Evolutionary conservation across 2,888 invertebrate genomes (phyloP), one percentile per base, ranked within the genome.

Genomic region (Zhuqinia jingwanae): DNA sequence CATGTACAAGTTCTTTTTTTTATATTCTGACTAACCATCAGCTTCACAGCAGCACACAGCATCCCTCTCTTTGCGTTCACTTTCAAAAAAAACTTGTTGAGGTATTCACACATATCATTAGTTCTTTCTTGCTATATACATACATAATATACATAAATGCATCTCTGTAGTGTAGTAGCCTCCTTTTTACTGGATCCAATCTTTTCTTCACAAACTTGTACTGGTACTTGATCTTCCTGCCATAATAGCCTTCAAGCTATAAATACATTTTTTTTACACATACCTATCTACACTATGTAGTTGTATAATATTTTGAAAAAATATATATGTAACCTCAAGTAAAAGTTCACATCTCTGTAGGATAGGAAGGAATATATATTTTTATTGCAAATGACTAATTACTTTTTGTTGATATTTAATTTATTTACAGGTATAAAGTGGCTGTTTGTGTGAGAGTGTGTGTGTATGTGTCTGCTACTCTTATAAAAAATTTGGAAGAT

Each of bases 161-260:
- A 36, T 65, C 76, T 65, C 76, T 25, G 76, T 50, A 53, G 56
- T 65, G 45, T 76, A 53, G 36, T 27, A 50, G 75, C 11, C 10
- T 60, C 27, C 58, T 45, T 11, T 53, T 53, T 15, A n/a, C 83
- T 82, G 82, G 82, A 80, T 56, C 30, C 42, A 63, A 82, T 75
- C 53, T 47, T 70, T 82, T 47, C 60, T 30, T 50, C 47, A 47
- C 3, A 30, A 70, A 45, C 63, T 65, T 27, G 63, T 65, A 70
- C 82, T 83, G 45, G 47, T 65, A 63, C 83, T 83, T 83, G 82
- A 82, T 82, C 63, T 81, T 81, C 25, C 11, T 70, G 63, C 76
- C 36, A 36, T 22, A 75, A 6, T 75, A 75, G 76, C 83, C 83
- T 83, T 76, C 75, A 75, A 75, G 60, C 75, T 27, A 82, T 25